phyloP scores from a whole-genome alignment of 2,888 invertebrate genomes.

The Himalopsyche anomala region DNA sequence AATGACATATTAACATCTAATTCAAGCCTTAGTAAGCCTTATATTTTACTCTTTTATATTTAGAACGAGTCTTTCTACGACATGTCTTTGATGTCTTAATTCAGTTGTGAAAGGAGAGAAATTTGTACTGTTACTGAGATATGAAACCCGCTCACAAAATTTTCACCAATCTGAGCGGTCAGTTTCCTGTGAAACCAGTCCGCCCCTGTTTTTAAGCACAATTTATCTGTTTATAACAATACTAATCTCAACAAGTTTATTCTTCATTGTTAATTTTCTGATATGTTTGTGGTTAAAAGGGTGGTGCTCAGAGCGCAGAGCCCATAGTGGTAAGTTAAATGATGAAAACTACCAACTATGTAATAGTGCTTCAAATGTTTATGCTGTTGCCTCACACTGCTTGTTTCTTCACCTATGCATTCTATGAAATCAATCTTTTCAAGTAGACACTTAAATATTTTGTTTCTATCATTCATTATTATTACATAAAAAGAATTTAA shows the following conservation, averaged over 20 bases:
- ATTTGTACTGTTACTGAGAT: too few species aligned
- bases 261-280: conserved; percentile 67
- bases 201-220: conserved; percentile 12
- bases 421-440: background rate
- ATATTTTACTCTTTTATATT: too few species aligned
- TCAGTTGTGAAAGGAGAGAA: too few species aligned
- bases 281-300: conserved; percentile 74
- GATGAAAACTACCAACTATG: conserved; percentile 67
- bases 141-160: too few species aligned
- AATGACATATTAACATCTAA: too few species aligned
- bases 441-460: background rate
- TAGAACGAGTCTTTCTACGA: too few species aligned
- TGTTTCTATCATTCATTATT: background rate
- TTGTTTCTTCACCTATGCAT: conserved; percentile 41
- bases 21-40: too few species aligned
- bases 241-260: conserved; percentile 47
- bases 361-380: conserved; percentile 65
- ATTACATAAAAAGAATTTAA: background rate
- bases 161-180: too few species aligned
- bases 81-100: too few species aligned
- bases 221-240: background rate
- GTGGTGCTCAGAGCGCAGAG: conserved; percentile 92
- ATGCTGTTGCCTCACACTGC: conserved; percentile 43
- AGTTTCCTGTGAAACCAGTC: background rate
- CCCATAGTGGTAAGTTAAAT: conserved; percentile 95